Conservation (phyloP, 2,797 vertebrate genomes). For the Pantherophis vulpinus region DNA sequence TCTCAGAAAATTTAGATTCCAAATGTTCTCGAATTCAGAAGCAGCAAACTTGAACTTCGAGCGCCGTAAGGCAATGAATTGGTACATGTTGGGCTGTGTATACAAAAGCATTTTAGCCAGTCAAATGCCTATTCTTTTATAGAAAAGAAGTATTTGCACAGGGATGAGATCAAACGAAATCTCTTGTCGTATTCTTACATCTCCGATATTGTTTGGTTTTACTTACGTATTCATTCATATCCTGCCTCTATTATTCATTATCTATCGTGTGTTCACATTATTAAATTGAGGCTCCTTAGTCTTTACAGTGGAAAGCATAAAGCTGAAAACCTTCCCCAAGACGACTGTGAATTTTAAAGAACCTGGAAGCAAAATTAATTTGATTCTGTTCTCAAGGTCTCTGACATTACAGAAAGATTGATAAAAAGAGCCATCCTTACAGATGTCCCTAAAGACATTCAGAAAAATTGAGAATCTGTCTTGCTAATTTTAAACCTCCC, state of each 20-base stretch:
- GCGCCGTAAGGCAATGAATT: not conserved
- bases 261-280: not conserved
- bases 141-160: not conserved
- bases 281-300: not conserved
- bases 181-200: not conserved
- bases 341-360: too few species aligned
- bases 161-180: not conserved
- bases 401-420: not conserved
- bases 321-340: not conserved
- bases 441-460: not conserved
- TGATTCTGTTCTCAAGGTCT: not conserved
- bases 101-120: not conserved
- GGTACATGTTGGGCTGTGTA: not conserved
- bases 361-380: not conserved
- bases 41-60: slow-evolving; percentile 25
- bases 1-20: slow-evolving; percentile 2
- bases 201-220: not conserved
- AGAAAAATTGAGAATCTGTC: not conserved
- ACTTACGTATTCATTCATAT: not conserved
- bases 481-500: not conserved
- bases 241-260: not conserved
- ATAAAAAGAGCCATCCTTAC: not conserved
- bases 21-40: slow-evolving; percentile 7
- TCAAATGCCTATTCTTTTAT: not conserved
- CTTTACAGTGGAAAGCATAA: not conserved